Evolutionary conservation across 2,113 vertebrate genomes (phyloP), one percentile per base, ranked within the genome.

Genomic region (Dicaeum eximium): DNA sequence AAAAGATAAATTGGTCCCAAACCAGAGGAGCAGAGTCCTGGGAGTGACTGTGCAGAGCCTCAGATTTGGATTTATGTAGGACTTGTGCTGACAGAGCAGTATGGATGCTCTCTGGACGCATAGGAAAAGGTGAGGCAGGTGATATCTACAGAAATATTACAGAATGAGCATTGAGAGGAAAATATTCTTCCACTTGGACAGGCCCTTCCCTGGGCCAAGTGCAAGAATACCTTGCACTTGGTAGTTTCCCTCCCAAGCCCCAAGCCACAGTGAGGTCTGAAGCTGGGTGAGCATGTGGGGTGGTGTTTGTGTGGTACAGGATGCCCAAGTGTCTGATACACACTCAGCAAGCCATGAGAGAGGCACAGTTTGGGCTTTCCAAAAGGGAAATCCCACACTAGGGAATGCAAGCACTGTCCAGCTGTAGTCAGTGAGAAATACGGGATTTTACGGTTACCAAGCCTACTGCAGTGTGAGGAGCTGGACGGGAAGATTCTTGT

Each of bases 381-480:
- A 38, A 30, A 50, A 28, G 4, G 40, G 54, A 15, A 19, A 13
- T 64, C 30, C 28, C 54, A 58, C 17, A n/a, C 10, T 45, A 15
- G 45, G 42, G 38, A 50, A 73, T 23, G 2, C 38, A 54, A 40
- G n/a, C 16, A 15, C 31, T 47, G 58, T 23, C 28, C 45, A 64
- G 58, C 48, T 87, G 64, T 37, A n/a, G 28, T 22, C 69, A 51
- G 7, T 23, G 44, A 65, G 58, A 45, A 42, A 10, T 17, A 1
- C 0, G 0, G 21, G 31, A 10, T 10, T 60, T 47, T 44, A 3
- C 3, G 10, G 62, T n/a, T 81, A 62, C 17, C 4, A 3, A 15
- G 14, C 15, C 13, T 57, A 61, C 13, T 28, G 42, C 42, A 70
- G 73, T 0, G 0, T 8, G 38, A 11, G 47, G 62, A 54, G 56